phyloP scores from a whole-genome alignment of 1,140 invertebrate genomes.

The Aphidius ervi region DNA sequence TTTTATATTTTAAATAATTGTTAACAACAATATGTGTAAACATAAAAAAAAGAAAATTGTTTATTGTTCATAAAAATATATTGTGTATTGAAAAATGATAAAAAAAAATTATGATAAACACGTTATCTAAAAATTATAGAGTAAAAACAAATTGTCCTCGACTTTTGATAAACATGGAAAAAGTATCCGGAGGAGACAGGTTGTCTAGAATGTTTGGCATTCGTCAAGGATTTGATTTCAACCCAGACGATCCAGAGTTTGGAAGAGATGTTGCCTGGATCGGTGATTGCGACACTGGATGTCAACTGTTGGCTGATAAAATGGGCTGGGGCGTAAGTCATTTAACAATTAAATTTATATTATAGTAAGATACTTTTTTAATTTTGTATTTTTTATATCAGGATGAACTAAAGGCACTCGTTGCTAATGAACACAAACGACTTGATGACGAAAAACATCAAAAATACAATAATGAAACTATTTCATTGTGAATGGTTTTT shows the following conservation, averaged over 20 bases:
- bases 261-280: conserved; percentile 79
- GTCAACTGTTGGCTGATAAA: conserved; percentile 69
- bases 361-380: conserved; percentile 1
- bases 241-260: conserved; percentile 56
- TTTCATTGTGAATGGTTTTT: conserved; percentile 63
- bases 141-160: conserved; percentile 70
- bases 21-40: too few species aligned
- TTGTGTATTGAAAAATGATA: background rate
- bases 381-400: conserved; percentile 33
- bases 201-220: conserved; percentile 58
- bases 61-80: conserved; percentile 13
- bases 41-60: too few species aligned
- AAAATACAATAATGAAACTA: conserved; percentile 20
- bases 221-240: conserved; percentile 62
- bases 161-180: conserved; percentile 80
- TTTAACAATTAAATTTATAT: conserved; percentile 10
- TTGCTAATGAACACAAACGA: conserved; percentile 54
- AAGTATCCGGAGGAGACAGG: conserved; percentile 59
- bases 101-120: conserved; percentile 12
- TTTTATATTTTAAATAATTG: too few species aligned
- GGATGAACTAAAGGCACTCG: conserved; percentile 61
- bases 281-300: conserved; percentile 86
- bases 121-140: conserved; percentile 48
- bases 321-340: conserved; percentile 75
- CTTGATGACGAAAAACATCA: conserved; percentile 42